Evolutionary conservation across 1,140 invertebrate species (phyloP), one percentile per base, ranked within the genome.

Genomic region (Eumaeus atala): DNA sequence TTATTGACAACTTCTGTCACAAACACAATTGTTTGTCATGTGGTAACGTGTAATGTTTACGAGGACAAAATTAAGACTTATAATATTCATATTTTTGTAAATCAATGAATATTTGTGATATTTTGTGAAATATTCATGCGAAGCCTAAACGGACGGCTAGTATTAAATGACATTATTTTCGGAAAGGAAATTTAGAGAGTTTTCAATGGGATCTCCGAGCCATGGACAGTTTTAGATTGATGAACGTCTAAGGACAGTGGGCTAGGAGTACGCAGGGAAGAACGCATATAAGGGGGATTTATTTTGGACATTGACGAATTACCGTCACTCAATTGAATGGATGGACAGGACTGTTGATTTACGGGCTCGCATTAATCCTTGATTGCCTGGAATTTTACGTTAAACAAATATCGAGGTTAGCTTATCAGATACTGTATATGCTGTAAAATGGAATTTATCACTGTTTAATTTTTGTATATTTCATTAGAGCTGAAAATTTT

Each of bases 241-340:
- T n/a, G 6, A 16, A 17, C 18, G 9, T 28, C 18, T 16, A 11
- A 44, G 40, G 40, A 44, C 40, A 9, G 40, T 6, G 40, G 38
- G 14, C 38, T 28, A 40, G 40, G 40, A 14, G 40, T 7, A 14
- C 12, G 40, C 7, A 9, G 14, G 12, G 40, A 16, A 14, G 28
- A 36, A 3, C 14, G 33, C 16, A 33, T 51, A 51, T 51, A 51
- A 35, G 59, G 65, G 59, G 61, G 62, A 61, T 67, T 74, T 66
- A 70, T 56, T 56, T 54, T 38, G 56, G 65, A 74, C 72, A 67
- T 56, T 70, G 72, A 74, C 62, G 58, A 59, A 72, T 74, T 55
- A 63, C 61, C 54, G 50, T 56, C 56, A 56, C 55, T 65, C 55
- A 48, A 59, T 58, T 57, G 44, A 36, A 49, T 54, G 34, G 51